phyloP scores from a whole-genome alignment of 2,888 invertebrate genomes.

The Strigamia transsilvanica region DNA sequence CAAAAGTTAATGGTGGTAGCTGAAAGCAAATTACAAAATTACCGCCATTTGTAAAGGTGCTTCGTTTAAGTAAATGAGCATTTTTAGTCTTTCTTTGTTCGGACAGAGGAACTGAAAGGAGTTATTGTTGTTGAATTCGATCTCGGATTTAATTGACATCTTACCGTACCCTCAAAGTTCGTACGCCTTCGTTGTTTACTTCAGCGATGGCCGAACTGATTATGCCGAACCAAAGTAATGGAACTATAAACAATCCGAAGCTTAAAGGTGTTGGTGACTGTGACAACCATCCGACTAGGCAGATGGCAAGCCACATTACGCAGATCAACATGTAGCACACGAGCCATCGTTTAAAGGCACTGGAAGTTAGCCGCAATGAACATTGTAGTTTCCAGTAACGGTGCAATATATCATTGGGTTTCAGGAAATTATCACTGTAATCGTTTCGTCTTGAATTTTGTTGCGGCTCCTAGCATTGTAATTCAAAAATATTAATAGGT shows the following conservation, averaged over 20 bases:
- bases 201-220: constrained; percentile 65
- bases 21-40: not conserved
- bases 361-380: constrained; percentile 11
- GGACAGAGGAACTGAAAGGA: constrained; percentile 59
- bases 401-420: constrained; percentile 63
- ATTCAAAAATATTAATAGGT: not conserved
- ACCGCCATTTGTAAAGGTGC: constrained; percentile 64
- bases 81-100: constrained; percentile 61
- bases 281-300: constrained; percentile 64
- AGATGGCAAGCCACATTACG: constrained; percentile 63
- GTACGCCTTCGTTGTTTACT: constrained; percentile 65
- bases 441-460: constrained; percentile 59
- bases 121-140: not conserved
- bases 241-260: constrained; percentile 63
- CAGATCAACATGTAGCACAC: constrained; percentile 63
- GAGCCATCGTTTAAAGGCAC: constrained; percentile 65
- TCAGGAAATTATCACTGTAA: not conserved
- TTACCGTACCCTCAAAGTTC: constrained; percentile 63
- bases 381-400: constrained; percentile 64
- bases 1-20: not conserved
- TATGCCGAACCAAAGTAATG: constrained; percentile 63
- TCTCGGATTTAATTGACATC: not conserved
- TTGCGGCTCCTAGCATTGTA: not conserved
- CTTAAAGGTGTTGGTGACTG: constrained; percentile 62
- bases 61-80: constrained; percentile 61